These are phyloP conservation scores for Oreohelix idahoensis DNA, from an alignment of 1,140 invertebrate species.

Conservation along the genomic window DNA sequence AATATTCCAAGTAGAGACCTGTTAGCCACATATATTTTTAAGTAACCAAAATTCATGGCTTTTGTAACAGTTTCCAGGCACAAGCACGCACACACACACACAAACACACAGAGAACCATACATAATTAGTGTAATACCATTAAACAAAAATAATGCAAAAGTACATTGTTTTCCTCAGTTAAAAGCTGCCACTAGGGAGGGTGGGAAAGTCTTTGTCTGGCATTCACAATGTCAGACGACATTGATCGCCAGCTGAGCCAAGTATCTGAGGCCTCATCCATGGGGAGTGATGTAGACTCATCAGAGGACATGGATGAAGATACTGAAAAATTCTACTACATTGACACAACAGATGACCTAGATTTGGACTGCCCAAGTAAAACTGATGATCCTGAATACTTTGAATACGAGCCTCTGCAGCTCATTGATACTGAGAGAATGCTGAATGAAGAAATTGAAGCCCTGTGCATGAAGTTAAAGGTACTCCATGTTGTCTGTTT, in stretches of 20 bases:
- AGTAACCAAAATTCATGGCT: no score
- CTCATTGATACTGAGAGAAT: constrained; percentile 94
- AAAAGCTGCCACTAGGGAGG: no score
- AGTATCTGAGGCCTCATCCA: constrained; percentile 60
- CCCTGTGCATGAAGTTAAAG: constrained; percentile 85
- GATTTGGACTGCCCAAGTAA: constrained; percentile 84
- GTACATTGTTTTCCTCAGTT: no score
- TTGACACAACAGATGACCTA: constrained; percentile 78
- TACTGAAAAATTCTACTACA: constrained; percentile 78
- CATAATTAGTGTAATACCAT: no score
- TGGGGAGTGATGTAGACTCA: constrained; percentile 54
- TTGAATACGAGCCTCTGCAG: constrained; percentile 88
- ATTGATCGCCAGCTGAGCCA: constrained; percentile 60
- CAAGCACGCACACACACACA: no score
- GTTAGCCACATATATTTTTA: no score
- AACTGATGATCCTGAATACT: constrained; percentile 90
- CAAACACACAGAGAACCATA: no score
- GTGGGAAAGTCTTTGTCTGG: no score
- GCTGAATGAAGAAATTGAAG: constrained; percentile 94
- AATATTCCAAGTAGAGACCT: no score
- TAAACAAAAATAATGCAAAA: no score
- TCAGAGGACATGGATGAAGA: constrained; percentile 73
- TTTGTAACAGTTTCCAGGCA: no score
- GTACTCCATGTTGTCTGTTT: constrained; percentile 54
- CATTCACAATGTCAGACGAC: constrained; percentile 55